Evolutionary conservation across 2,113 vertebrate genomes (phyloP).

Genomic region (Anoplopoma fimbria): DNA sequence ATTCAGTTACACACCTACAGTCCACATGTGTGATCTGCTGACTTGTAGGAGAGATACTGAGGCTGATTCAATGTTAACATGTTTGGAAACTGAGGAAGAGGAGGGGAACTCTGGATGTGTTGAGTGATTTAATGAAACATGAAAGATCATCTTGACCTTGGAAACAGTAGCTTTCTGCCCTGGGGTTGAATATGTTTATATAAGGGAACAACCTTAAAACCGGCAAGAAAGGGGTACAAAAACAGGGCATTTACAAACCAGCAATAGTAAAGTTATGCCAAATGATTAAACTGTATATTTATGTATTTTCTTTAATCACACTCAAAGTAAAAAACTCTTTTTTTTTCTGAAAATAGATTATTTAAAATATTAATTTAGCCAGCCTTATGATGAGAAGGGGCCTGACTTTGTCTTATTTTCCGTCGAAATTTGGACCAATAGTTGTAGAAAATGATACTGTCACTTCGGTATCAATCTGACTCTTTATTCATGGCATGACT

Average conservation of each 20-base stretch:
- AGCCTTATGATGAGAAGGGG: background rate
- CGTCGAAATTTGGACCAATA: background rate
- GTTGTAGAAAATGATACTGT: background rate
- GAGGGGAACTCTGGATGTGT: background rate
- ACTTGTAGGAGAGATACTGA: background rate
- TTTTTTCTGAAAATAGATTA: too few species aligned
- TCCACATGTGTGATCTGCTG: slow-evolving; percentile 16
- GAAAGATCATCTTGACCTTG: background rate
- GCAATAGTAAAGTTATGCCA: background rate
- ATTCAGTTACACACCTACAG: slow-evolving; percentile 22
- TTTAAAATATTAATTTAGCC: too few species aligned
- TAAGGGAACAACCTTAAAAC: background rate
- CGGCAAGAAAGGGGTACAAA: background rate
- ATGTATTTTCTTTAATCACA: background rate
- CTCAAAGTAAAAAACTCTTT: too few species aligned
- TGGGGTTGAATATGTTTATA: background rate
- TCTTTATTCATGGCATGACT: background rate
- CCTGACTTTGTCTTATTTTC: background rate
- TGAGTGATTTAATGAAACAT: background rate
- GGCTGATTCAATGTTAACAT: background rate
- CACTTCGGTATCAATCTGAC: background rate
- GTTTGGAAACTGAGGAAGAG: background rate
- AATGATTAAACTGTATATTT: background rate
- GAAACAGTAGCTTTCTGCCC: background rate
- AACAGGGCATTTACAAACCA: background rate